Conservation (phyloP, 2,113 vertebrate genomes). For the Nycticorax nycticorax region DNA sequence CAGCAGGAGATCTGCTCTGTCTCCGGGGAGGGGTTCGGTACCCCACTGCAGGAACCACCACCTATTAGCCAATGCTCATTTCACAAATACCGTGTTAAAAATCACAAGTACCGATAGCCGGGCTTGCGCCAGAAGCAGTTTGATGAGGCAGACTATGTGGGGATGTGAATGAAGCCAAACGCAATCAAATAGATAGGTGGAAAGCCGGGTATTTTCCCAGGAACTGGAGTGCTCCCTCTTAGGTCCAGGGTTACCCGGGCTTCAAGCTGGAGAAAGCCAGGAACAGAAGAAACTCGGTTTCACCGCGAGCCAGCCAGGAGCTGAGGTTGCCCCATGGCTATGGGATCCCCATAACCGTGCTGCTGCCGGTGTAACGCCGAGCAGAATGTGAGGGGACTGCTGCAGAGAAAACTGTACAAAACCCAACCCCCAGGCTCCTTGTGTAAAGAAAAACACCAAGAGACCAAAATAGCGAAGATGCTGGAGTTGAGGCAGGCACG, state of each 20-base stretch:
- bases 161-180: accelerated
- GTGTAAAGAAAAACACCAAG: background rate
- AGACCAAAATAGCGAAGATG: background rate
- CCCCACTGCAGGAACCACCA: background rate
- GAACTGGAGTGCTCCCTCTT: accelerated
- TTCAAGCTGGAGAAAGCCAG: background rate
- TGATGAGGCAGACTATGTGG: accelerated
- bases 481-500: background rate
- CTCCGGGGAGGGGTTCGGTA: background rate
- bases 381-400: background rate
- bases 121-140: background rate
- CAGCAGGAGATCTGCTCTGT: background rate
- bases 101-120: background rate
- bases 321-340: background rate
- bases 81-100: accelerated
- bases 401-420: background rate
- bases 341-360: accelerated
- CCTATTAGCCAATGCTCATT: background rate
- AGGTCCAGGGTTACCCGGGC: background rate
- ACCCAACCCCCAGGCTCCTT: background rate
- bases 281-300: accelerated
- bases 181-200: accelerated
- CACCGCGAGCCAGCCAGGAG: accelerated
- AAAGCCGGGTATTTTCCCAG: background rate
- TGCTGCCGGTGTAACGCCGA: accelerated